Evolutionary conservation across 2,797 vertebrate genomes (phyloP), one percentile per base, ranked within the genome.

Genomic region (Danio aesculapii): DNA sequence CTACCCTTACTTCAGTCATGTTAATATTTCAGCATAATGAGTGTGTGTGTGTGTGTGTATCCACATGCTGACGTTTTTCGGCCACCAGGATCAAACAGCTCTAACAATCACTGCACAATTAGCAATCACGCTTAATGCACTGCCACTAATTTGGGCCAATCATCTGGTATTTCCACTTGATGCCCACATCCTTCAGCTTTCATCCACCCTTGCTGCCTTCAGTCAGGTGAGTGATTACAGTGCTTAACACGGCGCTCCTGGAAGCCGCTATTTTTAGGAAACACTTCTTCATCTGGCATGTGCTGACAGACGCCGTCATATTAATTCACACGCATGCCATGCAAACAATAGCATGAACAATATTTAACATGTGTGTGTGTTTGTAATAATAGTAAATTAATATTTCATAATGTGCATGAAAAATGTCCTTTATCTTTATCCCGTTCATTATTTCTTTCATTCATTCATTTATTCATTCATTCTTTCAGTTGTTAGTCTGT

Each of bases 121-220:
- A 85, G 81, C 66, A 85, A 84, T 84, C 82, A 81, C 43, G 71
- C 58, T 84, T 76, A 79, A 81, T 68, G 79, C 74, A 55, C 77
- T 79, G 70, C 71, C 70, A 58, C 83, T 86, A 79, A 86, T 75
- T 81, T 71, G 64, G 59, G 57, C 78, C 83, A 84, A 79, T 83
- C 75, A 61, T 47, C 17, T 72, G 58, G 67, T 81, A 78, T 82
- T 62, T 86, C 79, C 61, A 61, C 67, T 52, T 63, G 41, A 63
- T 61, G 52, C 64, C 73, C 59, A 63, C 67, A 69, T 58, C 50
- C 58, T 78, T 64, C 67, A 50, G 67, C 80, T 82, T 77, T 82
- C 63, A 67, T 82, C 67, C 67, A 69, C 80, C 61, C 59, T 69
- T 50, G 47, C 63, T 70, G 72, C 70, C 52, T 68, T 78, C 64